phyloP scores from a whole-genome alignment of 2,888 invertebrate genomes.

The Sphaerophoria taeniata region DNA sequence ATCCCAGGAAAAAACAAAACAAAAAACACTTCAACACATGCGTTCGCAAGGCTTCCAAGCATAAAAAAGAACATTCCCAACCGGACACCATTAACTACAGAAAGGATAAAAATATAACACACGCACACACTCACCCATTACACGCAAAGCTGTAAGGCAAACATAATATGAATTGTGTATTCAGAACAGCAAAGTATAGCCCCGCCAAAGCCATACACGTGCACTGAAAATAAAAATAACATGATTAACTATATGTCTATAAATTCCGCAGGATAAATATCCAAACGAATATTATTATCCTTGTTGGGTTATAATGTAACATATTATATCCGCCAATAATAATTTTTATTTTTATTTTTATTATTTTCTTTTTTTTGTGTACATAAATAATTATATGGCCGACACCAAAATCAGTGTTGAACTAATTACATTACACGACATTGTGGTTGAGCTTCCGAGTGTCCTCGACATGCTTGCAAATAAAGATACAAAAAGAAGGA shows the following conservation, averaged over 20 bases:
- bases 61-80: slow-evolving; percentile 31
- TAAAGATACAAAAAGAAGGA: slow-evolving; percentile 33
- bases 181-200: slow-evolving; percentile 5
- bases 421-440: slow-evolving; percentile 62
- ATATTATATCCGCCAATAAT: slow-evolving; percentile 33
- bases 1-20: slow-evolving; percentile 13
- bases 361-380: slow-evolving; percentile 37
- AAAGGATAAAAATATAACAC: slow-evolving; percentile 18
- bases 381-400: slow-evolving; percentile 19
- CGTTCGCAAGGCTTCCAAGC: slow-evolving; percentile 2
- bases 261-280: slow-evolving; percentile 55
- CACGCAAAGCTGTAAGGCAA: not conserved
- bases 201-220: not conserved
- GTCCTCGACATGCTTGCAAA: not conserved
- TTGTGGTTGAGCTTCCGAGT: slow-evolving; percentile 38
- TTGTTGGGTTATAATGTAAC: slow-evolving; percentile 44
- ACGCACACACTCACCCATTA: not conserved
- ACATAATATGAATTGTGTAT: slow-evolving; percentile 46
- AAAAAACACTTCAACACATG: slow-evolving; percentile 51
- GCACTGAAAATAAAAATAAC: slow-evolving; percentile 55
- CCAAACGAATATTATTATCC: slow-evolving; percentile 43
- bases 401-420: slow-evolving; percentile 65
- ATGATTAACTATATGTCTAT: slow-evolving; percentile 52
- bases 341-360: too few species aligned
- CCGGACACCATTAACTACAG: slow-evolving; percentile 52